phyloP scores from a whole-genome alignment of 2,797 vertebrate genomes.

The Spheniscus humboldti region DNA sequence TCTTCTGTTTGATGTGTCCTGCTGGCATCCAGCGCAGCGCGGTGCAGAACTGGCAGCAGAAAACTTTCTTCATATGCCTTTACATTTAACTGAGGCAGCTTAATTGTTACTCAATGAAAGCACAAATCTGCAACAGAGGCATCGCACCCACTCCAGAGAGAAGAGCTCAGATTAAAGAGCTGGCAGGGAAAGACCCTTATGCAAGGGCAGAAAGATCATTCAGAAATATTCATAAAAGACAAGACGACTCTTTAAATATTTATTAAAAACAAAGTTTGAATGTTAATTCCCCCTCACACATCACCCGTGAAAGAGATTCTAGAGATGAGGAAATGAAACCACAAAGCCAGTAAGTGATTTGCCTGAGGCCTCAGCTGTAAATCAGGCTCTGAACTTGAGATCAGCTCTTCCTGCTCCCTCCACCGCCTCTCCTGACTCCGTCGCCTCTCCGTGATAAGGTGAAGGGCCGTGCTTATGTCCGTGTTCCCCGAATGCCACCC shows the following conservation, averaged over 20 bases:
- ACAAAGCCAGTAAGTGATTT: neutral
- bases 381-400: conserved; percentile 15
- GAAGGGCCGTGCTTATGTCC: neutral
- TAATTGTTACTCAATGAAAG: neutral
- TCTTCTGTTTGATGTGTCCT: neutral
- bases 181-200: neutral
- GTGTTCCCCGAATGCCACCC: fast-evolving
- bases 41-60: neutral
- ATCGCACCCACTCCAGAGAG: neutral
- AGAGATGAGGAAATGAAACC: conserved; percentile 31
- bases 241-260: neutral
- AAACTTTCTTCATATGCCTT: neutral
- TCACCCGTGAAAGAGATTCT: conserved; percentile 8
- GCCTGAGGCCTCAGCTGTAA: neutral
- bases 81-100: neutral
- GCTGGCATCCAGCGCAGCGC: neutral
- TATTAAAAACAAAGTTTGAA: conserved; percentile 3
- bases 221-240: neutral
- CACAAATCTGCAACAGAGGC: neutral
- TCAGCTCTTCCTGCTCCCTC: neutral
- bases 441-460: neutral
- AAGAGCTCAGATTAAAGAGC: neutral
- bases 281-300: conserved; percentile 26
- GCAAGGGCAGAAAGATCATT: neutral
- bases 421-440: neutral